These are phyloP conservation scores for Heterodera schachtii DNA, from an alignment of 1,140 invertebrate species.

Conservation along the genomic window DNA sequence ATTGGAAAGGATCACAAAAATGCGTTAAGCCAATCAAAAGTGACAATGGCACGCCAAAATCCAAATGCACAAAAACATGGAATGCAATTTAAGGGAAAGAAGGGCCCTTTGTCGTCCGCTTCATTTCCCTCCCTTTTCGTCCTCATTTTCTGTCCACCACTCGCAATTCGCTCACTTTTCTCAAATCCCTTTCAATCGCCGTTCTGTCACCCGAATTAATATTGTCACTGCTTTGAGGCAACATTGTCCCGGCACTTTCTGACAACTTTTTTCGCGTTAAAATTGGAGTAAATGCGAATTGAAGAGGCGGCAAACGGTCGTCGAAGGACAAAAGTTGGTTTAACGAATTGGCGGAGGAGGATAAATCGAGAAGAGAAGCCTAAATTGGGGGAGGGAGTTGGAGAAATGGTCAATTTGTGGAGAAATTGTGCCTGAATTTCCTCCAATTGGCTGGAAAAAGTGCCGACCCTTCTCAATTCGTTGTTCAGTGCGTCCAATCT, in stretches of 20 bases:
- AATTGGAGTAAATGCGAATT: constrained; percentile 17
- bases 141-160: constrained; percentile 24
- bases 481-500: constrained; percentile 33
- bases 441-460: constrained; percentile 32
- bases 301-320: constrained; percentile 31
- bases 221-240: neutral
- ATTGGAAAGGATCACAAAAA: too few species aligned
- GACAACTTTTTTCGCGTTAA: neutral
- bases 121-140: too few species aligned
- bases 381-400: neutral
- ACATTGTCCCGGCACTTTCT: neutral
- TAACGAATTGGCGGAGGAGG: constrained; percentile 12
- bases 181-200: neutral
- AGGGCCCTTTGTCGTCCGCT: too few species aligned
- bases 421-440: constrained; percentile 23
- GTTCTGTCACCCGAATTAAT: neutral
- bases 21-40: too few species aligned
- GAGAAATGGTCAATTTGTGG: constrained; percentile 1
- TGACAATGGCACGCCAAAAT: too few species aligned
- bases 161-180: constrained; percentile 13
- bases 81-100: too few species aligned
- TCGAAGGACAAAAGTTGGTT: constrained; percentile 36
- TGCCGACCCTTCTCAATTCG: constrained; percentile 38
- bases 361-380: constrained; percentile 26
- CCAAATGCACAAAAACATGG: too few species aligned